Evolutionary conservation across 2,113 vertebrate species (phyloP).

Genomic region (Cyprinodon brontotheroides): DNA sequence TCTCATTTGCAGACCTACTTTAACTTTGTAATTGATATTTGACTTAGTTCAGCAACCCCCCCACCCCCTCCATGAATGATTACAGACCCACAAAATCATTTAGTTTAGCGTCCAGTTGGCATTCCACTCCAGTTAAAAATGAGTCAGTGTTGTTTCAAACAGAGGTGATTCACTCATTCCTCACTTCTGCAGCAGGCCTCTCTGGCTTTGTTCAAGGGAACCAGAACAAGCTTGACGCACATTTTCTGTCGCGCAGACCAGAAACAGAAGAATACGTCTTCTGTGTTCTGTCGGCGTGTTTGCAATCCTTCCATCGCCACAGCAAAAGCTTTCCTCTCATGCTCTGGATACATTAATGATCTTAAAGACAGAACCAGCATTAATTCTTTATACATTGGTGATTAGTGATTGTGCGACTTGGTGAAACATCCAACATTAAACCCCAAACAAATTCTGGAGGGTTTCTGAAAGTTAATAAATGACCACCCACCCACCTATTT

Average conservation of each 20-base stretch:
- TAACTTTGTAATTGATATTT: slow-evolving; percentile 27
- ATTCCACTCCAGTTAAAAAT: slow-evolving; percentile 60
- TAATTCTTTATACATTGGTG: slow-evolving; percentile 30
- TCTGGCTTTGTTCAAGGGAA: slow-evolving; percentile 53
- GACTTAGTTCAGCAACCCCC: slow-evolving; percentile 1
- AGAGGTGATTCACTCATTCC: slow-evolving; percentile 74
- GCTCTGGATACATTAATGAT: slow-evolving; percentile 43
- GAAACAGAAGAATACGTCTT: slow-evolving; percentile 29
- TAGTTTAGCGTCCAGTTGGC: slow-evolving; percentile 47
- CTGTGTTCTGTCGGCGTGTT: slow-evolving; percentile 44
- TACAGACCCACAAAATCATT: slow-evolving; percentile 25
- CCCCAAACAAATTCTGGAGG: slow-evolving; percentile 28
- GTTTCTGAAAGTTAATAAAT: slow-evolving; percentile 29
- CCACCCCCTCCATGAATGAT: slow-evolving; percentile 2
- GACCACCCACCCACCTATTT: slow-evolving; percentile 48
- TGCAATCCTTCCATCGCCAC: slow-evolving; percentile 34
- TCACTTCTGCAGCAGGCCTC: slow-evolving; percentile 45
- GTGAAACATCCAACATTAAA: slow-evolving; percentile 40
- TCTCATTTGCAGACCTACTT: slow-evolving; percentile 26
- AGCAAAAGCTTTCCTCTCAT: slow-evolving; percentile 26
- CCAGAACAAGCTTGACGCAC: slow-evolving; percentile 55
- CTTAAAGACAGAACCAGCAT: slow-evolving; percentile 27
- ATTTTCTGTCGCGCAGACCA: slow-evolving; percentile 51
- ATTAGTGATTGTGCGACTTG: slow-evolving; percentile 46
- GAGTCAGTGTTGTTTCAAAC: slow-evolving; percentile 64